Percentiles rank a stretch among this genome's conserved stretches.
These are phyloP conservation scores for Ciconia nigra DNA, from an alignment of 2,797 vertebrate species.

Conservation along the genomic window DNA sequence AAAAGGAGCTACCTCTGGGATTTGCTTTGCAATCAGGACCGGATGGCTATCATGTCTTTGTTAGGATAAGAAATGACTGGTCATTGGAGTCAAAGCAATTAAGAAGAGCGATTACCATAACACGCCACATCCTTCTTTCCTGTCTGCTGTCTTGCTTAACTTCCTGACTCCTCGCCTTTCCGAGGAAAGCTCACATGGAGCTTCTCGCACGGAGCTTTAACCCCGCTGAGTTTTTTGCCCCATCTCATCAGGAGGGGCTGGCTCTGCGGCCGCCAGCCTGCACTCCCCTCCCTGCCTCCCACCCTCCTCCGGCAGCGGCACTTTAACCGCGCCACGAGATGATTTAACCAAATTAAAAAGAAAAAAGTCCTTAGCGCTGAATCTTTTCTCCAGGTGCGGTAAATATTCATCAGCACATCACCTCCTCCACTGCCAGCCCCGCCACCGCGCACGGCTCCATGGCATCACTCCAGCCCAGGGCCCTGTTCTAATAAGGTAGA, in stretches of 20 bases:
- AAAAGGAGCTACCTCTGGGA: neutral
- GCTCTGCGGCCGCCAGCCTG: neutral
- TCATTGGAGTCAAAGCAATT: slow-evolving; percentile 48
- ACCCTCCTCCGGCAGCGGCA: neutral
- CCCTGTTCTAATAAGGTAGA: slow-evolving; percentile 54
- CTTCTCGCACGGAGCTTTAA: neutral
- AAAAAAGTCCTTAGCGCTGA: neutral
- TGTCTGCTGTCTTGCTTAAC: neutral
- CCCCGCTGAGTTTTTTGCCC: neutral
- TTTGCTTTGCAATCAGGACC: neutral
- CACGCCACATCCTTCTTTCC: neutral
- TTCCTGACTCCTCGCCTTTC: neutral
- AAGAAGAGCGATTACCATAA: slow-evolving; percentile 25
- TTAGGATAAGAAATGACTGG: slow-evolving; percentile 43
- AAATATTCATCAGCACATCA: slow-evolving; percentile 52
- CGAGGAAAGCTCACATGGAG: neutral
- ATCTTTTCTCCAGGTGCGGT: neutral
- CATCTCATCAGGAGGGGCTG: neutral
- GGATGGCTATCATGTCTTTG: neutral
- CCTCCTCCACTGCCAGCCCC: neutral
- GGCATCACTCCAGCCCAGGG: slow-evolving; percentile 12
- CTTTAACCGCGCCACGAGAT: neutral
- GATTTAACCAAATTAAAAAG: neutral
- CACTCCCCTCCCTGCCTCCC: neutral
- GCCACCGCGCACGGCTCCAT: neutral